Evolutionary conservation across 2,113 vertebrate genomes (phyloP), one percentile per base, ranked within the genome.

Genomic region (Agelaius phoeniceus): DNA sequence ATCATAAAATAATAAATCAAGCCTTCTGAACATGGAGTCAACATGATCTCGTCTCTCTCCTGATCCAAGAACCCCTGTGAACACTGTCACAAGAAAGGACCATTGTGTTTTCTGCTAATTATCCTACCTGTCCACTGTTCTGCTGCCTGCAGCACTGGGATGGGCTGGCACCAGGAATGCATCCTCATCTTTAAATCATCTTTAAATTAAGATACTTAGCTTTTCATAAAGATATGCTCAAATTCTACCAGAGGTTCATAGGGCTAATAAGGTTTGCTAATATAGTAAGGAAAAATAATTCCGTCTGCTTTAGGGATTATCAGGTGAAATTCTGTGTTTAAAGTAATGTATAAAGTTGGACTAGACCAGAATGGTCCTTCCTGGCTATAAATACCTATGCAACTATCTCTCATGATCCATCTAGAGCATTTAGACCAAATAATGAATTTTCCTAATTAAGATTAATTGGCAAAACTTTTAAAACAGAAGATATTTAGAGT

Each of bases 191-290:
- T 94, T 66, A 91, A 89, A 89, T 68, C 1, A 1, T 26, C 77
- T 89, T 93, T 76, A 94, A 75, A 94, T 51, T 63, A 59, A 87
- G 89, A 87, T 44, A 35, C 33, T 77, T 89, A 93, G 39, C 75
- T 48, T 90, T 83, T 63, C 55, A 55, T 48, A 76, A 76, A 71
- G 26, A 87, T 43, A 73, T 28, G 13, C 43, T 71, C 55, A 83
- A 67, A 80, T 66, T 66, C 68, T 71, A 77, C 37, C 26, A 91
- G 30, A 75, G 31, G 48, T 71, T 94, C 79, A 74, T 85, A 84
- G 20, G 46, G 18, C 44, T 82, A 58, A 87, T 35, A 87, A 31
- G 57, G 26, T 87, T 90, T 90, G 63, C 46, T 80, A 89, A 78
- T 57, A 72, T 2, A 58, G 26, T 20, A 67, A 41, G 20, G 72